phyloP scores from a whole-genome alignment of 30 jellyfish, hydroid and myxozoan genomes.

The Pseudorhiza aurosa region DNA sequence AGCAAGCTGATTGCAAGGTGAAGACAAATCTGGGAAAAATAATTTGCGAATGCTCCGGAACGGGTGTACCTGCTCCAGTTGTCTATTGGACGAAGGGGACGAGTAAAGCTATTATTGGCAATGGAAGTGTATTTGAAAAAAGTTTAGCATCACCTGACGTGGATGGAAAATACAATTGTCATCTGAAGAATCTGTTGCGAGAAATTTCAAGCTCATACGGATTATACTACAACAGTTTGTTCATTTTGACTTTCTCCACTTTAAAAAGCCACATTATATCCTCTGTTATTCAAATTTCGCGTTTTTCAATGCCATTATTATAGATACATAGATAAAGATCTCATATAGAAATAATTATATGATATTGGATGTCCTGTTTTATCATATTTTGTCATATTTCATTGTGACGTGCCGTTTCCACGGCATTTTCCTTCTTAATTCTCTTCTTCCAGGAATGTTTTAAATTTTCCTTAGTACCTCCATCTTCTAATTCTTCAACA shows the following conservation, averaged over 20 bases:
- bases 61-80: slow-evolving; percentile 50
- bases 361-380: too few species aligned
- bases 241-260: background rate
- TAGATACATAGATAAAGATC: too few species aligned
- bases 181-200: slow-evolving; percentile 44
- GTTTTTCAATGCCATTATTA: too few species aligned
- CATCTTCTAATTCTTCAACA: too few species aligned
- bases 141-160: slow-evolving; percentile 9
- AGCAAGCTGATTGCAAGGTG: slow-evolving; percentile 51
- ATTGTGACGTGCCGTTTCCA: too few species aligned
- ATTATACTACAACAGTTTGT: slow-evolving; percentile 18
- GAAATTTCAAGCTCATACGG: slow-evolving; percentile 8
- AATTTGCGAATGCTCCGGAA: slow-evolving; percentile 49
- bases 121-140: slow-evolving; percentile 8
- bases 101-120: background rate
- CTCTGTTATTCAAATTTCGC: too few species aligned
- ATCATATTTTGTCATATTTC: too few species aligned
- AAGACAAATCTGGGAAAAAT: background rate
- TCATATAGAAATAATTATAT: too few species aligned
- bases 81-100: slow-evolving; percentile 53
- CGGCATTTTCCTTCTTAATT: too few species aligned
- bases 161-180: slow-evolving; percentile 73
- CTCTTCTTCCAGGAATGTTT: too few species aligned
- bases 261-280: too few species aligned
- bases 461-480: too few species aligned